Conservation (phyloP, 2,113 vertebrate genomes). For the Chiloscyllium plagiosum region DNA sequence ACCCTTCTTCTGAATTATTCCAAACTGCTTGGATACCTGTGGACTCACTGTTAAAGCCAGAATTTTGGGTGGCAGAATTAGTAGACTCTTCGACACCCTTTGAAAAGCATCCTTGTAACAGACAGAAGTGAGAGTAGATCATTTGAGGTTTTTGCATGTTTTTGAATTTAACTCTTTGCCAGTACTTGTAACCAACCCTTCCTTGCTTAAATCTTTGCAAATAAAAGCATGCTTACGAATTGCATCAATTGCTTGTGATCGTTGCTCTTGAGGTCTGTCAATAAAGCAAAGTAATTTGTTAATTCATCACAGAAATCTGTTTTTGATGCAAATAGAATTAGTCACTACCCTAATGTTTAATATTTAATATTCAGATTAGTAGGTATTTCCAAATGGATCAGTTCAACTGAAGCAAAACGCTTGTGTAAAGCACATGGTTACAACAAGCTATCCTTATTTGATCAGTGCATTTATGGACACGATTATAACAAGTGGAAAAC, state of each 20-base stretch:
- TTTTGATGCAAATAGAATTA: neutral
- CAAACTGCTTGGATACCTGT: no score
- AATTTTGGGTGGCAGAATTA: no score
- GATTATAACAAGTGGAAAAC: neutral
- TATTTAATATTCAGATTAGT: neutral
- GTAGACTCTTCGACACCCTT: neutral
- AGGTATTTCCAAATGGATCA: neutral
- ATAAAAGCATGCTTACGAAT: conserved; percentile 69
- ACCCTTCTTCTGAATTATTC: no score
- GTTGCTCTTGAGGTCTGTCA: conserved; percentile 45
- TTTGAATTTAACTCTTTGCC: neutral
- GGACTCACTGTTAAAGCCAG: no score
- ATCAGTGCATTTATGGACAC: neutral
- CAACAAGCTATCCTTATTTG: neutral
- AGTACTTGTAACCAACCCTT: no score
- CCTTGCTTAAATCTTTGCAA: neutral
- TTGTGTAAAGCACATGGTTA: neutral
- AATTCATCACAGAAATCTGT: neutral
- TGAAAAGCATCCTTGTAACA: neutral
- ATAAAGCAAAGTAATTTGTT: neutral
- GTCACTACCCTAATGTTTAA: neutral
- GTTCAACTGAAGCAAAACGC: neutral
- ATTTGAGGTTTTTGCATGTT: neutral
- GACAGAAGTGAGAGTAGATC: neutral
- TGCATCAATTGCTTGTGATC: conserved; percentile 71